Base-by-base conservation (phyloP, 1,140 invertebrate species). In the Pogonomyrmex californicus region DNA sequence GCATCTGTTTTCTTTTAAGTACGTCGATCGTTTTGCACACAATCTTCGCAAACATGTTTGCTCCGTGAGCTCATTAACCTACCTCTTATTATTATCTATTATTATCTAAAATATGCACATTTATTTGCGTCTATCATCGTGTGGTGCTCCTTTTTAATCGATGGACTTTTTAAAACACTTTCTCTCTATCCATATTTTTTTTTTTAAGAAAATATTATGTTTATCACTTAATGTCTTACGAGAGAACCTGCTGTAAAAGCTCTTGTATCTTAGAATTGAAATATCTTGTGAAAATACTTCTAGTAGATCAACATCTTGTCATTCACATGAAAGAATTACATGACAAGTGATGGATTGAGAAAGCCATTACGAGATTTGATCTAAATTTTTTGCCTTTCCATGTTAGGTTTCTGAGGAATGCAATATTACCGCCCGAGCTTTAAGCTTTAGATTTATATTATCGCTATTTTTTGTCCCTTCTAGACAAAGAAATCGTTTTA, bases 371-470 rank as follows among this genome's bases (percentile, higher is more conserved):
- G n/a, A 9, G 23, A 77, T 60, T 77, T 47, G 23, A 4, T 77
- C 41, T 76, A 44, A 38, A 10, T 30, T 60, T 66, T 49, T 23
- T 38, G 36, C 2, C 9, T 23, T 71, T 86, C 63, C 49, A 62
- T 56, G 51, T 51, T 9, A n/a, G 54, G 58, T 71, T 71, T 49
- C 44, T 47, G 4, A 30, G 63, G 33, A 51, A 56, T 79, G 75
- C 56, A 23, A 63, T 58, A 51, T 38, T 87, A 79, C 86, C 73
- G 70, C 56, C 56, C 56, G 30, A 54, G 62, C 23, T 41, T 14
- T 49, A 62, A 86, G 47, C 62, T 47, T 23, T 23, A 23, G 54
- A 78, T 86, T 70, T 71, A 49, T 47, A 47, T 79, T 56, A 78
- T 56, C 54, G 65, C 5, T 23, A 33, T n/a, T 77, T 38, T 14